Base-by-base conservation (phyloP, 1,140 invertebrate genomes). In the Chrysoperla carnea region DNA sequence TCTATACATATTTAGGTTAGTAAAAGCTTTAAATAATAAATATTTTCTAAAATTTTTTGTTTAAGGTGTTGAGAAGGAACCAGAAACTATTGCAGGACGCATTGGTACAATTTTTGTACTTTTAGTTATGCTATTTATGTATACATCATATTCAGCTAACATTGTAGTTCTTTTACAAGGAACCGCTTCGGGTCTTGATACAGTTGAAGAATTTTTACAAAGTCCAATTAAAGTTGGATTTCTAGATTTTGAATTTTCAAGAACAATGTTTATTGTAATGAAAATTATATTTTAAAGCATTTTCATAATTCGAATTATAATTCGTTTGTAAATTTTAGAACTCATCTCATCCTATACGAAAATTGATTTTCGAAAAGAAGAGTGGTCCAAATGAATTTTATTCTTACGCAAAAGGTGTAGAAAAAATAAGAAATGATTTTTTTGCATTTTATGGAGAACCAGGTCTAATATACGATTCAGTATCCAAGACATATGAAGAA, bases 361-460 rank as follows among this genome's bases (percentile, higher is more conserved):
- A 63, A 48, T 62, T 65, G 5, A 70, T 79, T 14, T 72, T 72
- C 53, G 58, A 70, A 23, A 63, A 69, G 36, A 75, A 73, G 60
- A 59, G 76, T 3, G 63, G 67, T 8, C 67, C 71, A 13, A 62
- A 67, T 39, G 69, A 68, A 3, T 46, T 56, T 6, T 58, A 55
- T 23, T 51, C 62, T 11, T 61, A 57, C 31, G 57, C 67, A 43
- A 67, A 75, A 44, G 76, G 75, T 0, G 62, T 77, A 2, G 50
- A 60, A 39, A 56, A 58, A 46, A 57, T 78, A 11, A 58, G 59
- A 51, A 60, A 67, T 44, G 72, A 71, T 42, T 54, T 72, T 9
- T 77, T 75, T 42, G 75, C 73, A 3, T 76, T 78, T 44, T 70
- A 76, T 47, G 67, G 67, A 48, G 73, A 75, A 51, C 52, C 54